phyloP scores from a whole-genome alignment of 2,797 vertebrate species.

The Trichosurus vulpecula region DNA sequence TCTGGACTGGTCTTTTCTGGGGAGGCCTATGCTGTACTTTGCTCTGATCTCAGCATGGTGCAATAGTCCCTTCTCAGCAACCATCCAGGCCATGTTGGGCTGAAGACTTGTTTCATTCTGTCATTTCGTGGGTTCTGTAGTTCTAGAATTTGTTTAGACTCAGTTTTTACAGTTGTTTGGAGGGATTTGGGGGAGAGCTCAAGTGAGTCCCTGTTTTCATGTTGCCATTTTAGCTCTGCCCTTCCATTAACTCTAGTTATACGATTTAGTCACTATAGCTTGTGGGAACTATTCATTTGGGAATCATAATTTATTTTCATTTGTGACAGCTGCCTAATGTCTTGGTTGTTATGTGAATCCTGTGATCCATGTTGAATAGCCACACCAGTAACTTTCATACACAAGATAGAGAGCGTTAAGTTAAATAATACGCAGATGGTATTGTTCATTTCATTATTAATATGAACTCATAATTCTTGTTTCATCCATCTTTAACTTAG shows the following conservation, averaged over 20 bases:
- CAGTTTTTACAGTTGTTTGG: no score
- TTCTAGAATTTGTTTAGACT: no score
- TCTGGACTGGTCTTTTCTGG: no score
- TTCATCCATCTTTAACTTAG: neutral
- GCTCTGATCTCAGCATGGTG: no score
- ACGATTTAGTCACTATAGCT: neutral
- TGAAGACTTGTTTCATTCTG: no score
- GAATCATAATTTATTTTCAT: slow-evolving; percentile 5
- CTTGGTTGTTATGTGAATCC: neutral
- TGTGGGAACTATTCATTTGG: neutral
- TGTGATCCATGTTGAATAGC: slow-evolving; percentile 19
- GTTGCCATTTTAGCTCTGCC: no score
- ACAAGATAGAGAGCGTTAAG: neutral
- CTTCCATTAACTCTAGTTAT: neutral
- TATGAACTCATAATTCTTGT: neutral
- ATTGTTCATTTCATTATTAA: neutral
- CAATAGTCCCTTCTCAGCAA: no score
- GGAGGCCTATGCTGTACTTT: no score
- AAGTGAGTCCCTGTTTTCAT: no score
- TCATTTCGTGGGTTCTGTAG: no score
- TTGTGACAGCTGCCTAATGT: neutral
- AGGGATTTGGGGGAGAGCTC: no score
- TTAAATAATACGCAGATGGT: neutral
- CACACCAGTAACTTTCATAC: neutral
- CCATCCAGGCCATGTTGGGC: no score